These are phyloP conservation scores for Aspidiotus destructor DNA, from an alignment of 2,888 invertebrate genomes.

Conservation along the genomic window DNA sequence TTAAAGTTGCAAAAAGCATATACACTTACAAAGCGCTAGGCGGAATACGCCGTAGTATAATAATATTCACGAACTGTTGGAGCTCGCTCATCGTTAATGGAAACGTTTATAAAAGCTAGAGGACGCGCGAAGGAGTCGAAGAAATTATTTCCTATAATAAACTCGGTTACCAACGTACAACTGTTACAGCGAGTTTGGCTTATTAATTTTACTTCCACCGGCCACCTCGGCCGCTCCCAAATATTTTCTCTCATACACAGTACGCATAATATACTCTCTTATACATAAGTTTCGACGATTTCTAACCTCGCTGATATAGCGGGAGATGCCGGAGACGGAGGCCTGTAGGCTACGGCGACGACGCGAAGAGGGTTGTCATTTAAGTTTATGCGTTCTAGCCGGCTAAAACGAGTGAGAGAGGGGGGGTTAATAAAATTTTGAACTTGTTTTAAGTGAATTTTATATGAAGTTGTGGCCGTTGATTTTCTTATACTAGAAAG, in stretches of 20 bases:
- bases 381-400: conserved; percentile 31
- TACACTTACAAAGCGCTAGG: conserved; percentile 3
- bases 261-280: background rate
- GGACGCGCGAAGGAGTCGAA: conserved; percentile 25
- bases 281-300: conserved; percentile 2
- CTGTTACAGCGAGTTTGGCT: conserved; percentile 27
- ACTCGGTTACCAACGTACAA: conserved; percentile 23
- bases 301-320: background rate
- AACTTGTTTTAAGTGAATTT: conserved; percentile 33
- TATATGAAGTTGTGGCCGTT: conserved; percentile 33
- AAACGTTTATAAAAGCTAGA: conserved; percentile 27
- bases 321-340: background rate
- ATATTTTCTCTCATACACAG: background rate
- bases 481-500: conserved; percentile 28
- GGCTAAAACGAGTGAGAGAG: background rate
- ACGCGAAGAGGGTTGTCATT: conserved; percentile 32
- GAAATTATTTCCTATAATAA: conserved; percentile 29
- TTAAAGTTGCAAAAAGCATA: conserved; percentile 17
- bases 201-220: conserved; percentile 27
- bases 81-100: conserved; percentile 30
- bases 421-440: conserved; percentile 32
- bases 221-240: background rate
- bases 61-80: conserved; percentile 27
- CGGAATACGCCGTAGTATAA: conserved; percentile 8
- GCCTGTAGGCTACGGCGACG: conserved; percentile 4